phyloP scores from a whole-genome alignment of 2,888 invertebrate species.

The Acleris holmiana region DNA sequence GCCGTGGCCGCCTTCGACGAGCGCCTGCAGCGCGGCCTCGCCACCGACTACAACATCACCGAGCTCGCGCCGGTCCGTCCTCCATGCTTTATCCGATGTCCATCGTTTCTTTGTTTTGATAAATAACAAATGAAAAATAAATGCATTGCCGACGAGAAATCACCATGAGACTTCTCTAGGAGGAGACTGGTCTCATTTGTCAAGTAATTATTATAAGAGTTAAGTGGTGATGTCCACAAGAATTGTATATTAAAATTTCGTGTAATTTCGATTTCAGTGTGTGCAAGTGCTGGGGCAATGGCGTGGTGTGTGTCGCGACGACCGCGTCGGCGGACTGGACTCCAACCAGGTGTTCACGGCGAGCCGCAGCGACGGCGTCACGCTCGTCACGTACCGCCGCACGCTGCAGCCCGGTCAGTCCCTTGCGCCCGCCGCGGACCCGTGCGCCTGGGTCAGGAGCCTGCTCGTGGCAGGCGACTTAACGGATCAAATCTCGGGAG shows the following conservation, averaged over 20 bases:
- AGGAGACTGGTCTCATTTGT: no score
- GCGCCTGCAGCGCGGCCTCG: slow-evolving; percentile 86
- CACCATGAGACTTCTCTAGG: no score
- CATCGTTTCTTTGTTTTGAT: no score
- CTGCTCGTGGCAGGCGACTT: no score
- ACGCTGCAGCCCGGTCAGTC: slow-evolving; percentile 87
- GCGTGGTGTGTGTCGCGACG: slow-evolving; percentile 94
- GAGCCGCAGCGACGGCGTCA: slow-evolving; percentile 89
- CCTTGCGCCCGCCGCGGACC: no score
- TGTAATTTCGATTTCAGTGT: slow-evolving; percentile 80
- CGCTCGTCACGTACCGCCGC: slow-evolving; percentile 91
- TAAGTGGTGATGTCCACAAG: not conserved
- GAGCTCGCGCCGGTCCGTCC: slow-evolving; percentile 89
- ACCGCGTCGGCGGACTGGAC: slow-evolving; percentile 91
- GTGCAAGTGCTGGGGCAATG: slow-evolving; percentile 93
- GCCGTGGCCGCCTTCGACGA: slow-evolving; percentile 90
- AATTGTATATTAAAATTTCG: not conserved
- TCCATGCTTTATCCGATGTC: not conserved
- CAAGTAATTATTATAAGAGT: no score
- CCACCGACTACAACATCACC: slow-evolving; percentile 93
- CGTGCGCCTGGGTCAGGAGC: no score
- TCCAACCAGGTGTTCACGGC: slow-evolving; percentile 92
- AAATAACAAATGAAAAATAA: no score
- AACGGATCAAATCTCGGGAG: no score
- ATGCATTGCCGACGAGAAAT: no score